Percentiles rank a stretch among this genome's conserved stretches.
These are phyloP conservation scores for Heliconius himera DNA, from an alignment of 1,140 invertebrate species.

Conservation along the genomic window DNA sequence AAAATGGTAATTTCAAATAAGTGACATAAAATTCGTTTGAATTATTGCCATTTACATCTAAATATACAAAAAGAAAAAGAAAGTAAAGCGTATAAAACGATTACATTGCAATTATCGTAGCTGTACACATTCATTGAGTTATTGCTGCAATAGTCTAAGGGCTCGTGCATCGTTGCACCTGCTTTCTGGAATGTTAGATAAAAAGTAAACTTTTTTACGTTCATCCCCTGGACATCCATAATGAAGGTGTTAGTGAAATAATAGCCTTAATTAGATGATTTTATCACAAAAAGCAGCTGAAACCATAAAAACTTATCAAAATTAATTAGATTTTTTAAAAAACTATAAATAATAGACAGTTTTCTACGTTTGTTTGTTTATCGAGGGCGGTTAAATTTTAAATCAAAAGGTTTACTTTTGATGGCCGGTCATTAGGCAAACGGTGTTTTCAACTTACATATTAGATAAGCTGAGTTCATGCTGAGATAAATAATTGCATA, in stretches of 20 bases:
- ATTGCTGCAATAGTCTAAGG: not conserved
- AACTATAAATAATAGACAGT: not conserved
- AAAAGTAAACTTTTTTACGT: not conserved
- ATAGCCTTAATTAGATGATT: conserved; percentile 8
- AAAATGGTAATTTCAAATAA: no score
- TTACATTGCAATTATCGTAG: not conserved
- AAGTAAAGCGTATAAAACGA: not conserved
- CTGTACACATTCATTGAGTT: not conserved
- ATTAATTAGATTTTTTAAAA: conserved; percentile 6
- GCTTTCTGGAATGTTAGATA: conserved; percentile 5
- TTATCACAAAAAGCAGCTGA: conserved; percentile 12
- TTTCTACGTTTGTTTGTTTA: conserved; percentile 8
- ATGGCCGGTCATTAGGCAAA: not conserved
- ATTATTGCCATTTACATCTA: not conserved
- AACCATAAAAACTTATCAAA: conserved; percentile 1
- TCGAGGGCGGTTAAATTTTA: conserved; percentile 2
- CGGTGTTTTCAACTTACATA: not conserved
- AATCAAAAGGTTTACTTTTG: not conserved
- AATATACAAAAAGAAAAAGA: not conserved
- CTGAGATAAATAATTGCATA: not conserved
- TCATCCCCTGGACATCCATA: not conserved
- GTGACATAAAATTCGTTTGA: not conserved
- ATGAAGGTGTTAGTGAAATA: conserved; percentile 14
- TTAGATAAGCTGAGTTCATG: not conserved
- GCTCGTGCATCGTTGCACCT: conserved; percentile 1